Conservation (phyloP, 2,113 vertebrate species). For the Dipodomys stephensi region DNA sequence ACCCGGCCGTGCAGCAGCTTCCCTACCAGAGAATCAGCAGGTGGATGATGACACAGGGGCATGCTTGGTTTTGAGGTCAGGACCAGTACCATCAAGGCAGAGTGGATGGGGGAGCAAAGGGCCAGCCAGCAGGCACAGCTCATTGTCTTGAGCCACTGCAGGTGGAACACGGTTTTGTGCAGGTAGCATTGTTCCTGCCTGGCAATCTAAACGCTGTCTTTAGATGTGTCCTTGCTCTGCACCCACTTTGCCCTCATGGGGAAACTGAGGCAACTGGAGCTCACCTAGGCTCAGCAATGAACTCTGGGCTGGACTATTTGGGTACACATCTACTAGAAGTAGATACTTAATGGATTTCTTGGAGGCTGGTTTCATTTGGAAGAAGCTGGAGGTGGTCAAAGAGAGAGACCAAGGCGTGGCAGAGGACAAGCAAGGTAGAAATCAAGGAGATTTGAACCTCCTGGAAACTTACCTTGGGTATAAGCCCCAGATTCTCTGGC, state of each 20-base stretch:
- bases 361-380: background rate
- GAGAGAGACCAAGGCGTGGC: background rate
- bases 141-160: background rate
- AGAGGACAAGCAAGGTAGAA: background rate
- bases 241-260: background rate
- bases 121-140: background rate
- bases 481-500: background rate
- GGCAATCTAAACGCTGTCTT: background rate
- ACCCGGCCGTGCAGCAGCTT: background rate
- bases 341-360: background rate
- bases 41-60: background rate
- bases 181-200: background rate
- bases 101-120: fast-evolving
- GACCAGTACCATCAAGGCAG: no score
- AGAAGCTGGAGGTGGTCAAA: background rate
- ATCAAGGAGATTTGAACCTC: no score
- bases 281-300: background rate
- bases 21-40: background rate
- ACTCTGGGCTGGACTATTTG: background rate
- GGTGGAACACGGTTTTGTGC: background rate
- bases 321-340: background rate
- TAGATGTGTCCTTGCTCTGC: background rate
- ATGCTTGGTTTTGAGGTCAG: background rate
- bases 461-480: background rate
- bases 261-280: background rate